Conservation (phyloP, 2,797 vertebrate genomes). For the Sylvilagus floridanus region DNA sequence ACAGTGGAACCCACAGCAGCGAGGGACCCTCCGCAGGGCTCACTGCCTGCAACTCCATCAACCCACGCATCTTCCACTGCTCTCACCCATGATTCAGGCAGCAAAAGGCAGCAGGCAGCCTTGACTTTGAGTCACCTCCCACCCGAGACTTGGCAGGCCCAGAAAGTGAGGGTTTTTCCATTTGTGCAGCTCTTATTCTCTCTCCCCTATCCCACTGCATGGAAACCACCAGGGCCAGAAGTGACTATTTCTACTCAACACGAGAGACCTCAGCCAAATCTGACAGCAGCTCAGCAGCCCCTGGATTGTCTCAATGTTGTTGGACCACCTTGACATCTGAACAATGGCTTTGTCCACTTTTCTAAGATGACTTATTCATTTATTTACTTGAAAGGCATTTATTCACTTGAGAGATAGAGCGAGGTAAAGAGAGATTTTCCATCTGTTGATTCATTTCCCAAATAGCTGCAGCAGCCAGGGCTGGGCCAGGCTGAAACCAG, state of each 20-base stretch:
- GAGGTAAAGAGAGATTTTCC: too few species aligned
- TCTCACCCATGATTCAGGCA: not conserved
- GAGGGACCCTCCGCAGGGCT: not conserved
- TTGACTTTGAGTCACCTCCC: not conserved
- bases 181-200: not conserved
- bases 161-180: not conserved
- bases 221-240: not conserved
- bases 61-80: not conserved
- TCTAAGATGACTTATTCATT: too few species aligned
- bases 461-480: too few species aligned
- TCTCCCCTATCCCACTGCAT: not conserved
- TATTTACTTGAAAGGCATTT: too few species aligned
- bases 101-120: not conserved
- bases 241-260: not conserved
- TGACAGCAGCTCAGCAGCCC: not conserved
- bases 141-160: not conserved
- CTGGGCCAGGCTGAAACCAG: too few species aligned
- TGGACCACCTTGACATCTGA: constrained; percentile 4
- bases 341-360: not conserved
- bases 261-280: not conserved
- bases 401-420: too few species aligned
- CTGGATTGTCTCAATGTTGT: not conserved
- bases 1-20: not conserved
- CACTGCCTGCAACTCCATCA: not conserved
- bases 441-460: too few species aligned